Conservation (phyloP, 2,888 invertebrate genomes). For the Chorisops tibialis region DNA sequence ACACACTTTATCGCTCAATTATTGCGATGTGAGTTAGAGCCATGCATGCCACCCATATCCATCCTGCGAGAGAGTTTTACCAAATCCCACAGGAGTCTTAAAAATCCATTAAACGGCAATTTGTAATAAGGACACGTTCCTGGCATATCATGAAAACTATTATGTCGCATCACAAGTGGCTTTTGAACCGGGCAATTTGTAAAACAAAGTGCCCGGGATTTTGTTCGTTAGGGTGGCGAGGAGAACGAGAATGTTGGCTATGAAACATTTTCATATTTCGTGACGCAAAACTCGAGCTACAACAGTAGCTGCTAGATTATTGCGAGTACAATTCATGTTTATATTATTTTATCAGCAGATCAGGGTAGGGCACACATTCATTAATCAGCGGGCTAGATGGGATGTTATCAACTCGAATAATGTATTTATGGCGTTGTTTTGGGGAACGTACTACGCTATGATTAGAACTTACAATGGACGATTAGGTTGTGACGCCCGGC, state of each 20-base stretch:
- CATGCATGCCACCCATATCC: neutral
- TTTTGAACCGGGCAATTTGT: constrained; percentile 33
- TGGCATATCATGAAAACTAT: constrained; percentile 35
- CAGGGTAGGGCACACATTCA: constrained; percentile 4
- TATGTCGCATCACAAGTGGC: constrained; percentile 33
- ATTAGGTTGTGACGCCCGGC: too few relatives aligned
- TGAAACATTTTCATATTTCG: constrained; percentile 20
- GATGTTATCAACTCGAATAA: too few relatives aligned
- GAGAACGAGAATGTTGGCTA: constrained; percentile 4
- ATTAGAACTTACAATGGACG: too few relatives aligned
- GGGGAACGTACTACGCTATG: too few relatives aligned
- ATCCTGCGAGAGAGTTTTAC: constrained; percentile 8
- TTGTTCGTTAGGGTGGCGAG: neutral
- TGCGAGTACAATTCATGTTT: constrained; percentile 6
- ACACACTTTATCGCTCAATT: neutral
- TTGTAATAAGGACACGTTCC: constrained; percentile 35
- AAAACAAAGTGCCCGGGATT: constrained; percentile 26
- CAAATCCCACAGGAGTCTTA: constrained; percentile 32
- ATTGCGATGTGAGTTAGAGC: constrained; percentile 12
- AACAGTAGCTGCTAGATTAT: neutral
- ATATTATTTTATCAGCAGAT: constrained; percentile 17
- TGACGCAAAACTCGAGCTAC: constrained; percentile 5
- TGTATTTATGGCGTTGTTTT: too few relatives aligned
- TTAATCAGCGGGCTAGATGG: neutral
- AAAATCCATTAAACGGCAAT: constrained; percentile 34